phyloP scores from a whole-genome alignment of 2,797 vertebrate species.

The Pseudomugil tenellus region DNA sequence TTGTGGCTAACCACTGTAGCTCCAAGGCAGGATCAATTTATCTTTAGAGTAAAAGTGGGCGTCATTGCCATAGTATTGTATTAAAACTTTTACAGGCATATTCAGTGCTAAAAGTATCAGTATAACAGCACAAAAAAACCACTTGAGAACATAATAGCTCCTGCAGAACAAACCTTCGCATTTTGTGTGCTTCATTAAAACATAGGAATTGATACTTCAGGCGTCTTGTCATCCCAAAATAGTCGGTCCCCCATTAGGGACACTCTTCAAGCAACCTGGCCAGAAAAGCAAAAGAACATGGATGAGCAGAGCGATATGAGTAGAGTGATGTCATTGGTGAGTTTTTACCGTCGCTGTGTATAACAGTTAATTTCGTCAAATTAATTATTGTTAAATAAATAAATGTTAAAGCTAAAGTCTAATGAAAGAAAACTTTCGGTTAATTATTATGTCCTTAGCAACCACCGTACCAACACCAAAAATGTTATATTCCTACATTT shows the following conservation, averaged over 20 bases:
- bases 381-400: no score
- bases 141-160: background rate
- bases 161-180: background rate
- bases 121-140: background rate
- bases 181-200: slow-evolving; percentile 10
- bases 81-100: background rate
- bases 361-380: no score
- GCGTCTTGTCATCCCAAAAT: slow-evolving; percentile 15
- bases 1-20: background rate
- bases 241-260: slow-evolving; percentile 10
- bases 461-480: no score
- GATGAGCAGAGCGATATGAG: no score
- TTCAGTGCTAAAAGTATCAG: background rate
- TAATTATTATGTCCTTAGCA: no score
- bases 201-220: background rate
- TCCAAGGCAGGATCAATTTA: slow-evolving; percentile 3
- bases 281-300: no score
- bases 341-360: no score
- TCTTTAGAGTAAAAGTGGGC: slow-evolving; percentile 4
- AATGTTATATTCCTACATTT: no score
- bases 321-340: no score
- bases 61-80: slow-evolving; percentile 2
- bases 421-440: no score
- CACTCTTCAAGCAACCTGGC: slow-evolving; percentile 13
- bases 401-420: no score